A percentile compares a stretch with the other conserved stretches of the same genome.
These are phyloP conservation scores for Berghia stephanieae DNA, from an alignment of 1,140 invertebrate species.

Conservation along the genomic window DNA sequence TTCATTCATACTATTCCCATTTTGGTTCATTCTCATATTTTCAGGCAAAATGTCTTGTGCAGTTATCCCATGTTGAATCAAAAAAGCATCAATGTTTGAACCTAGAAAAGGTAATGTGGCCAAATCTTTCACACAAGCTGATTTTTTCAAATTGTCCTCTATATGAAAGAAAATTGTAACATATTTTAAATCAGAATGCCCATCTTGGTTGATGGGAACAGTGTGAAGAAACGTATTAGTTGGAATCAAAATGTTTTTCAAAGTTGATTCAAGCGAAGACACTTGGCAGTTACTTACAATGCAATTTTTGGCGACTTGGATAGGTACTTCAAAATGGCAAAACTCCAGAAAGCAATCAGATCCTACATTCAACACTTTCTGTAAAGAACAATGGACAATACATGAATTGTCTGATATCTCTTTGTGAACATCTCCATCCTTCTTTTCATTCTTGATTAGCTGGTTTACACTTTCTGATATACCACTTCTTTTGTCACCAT, in stretches of 20 bases:
- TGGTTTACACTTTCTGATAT: background rate
- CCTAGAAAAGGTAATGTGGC: conserved; percentile 48
- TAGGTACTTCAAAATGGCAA: conserved; percentile 59
- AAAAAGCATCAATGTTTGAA: conserved; percentile 44
- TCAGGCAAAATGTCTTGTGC: conserved; percentile 19
- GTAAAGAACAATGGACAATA: conserved; percentile 58
- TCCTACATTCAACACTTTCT: conserved; percentile 37
- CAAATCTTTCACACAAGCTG: conserved; percentile 23
- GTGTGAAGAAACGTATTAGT: conserved; percentile 64
- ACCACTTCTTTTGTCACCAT: background rate
- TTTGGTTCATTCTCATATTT: conserved; percentile 5
- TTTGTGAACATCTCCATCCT: conserved; percentile 20
- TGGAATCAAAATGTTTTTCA: conserved; percentile 49
- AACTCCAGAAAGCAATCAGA: conserved; percentile 63
- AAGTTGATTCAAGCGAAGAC: background rate
- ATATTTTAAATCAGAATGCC: conserved; percentile 46
- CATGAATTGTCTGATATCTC: conserved; percentile 41
- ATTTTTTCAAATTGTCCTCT: conserved; percentile 66
- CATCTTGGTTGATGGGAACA: conserved; percentile 55
- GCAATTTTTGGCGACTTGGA: conserved; percentile 55
- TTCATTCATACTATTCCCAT: background rate
- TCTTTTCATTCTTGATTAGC: conserved; percentile 14
- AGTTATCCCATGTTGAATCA: conserved; percentile 24
- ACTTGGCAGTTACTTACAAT: conserved; percentile 66
- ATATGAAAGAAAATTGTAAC: conserved; percentile 66